Conservation (phyloP, 2,797 vertebrate genomes). For the Brachyalestes nurse region DNA sequence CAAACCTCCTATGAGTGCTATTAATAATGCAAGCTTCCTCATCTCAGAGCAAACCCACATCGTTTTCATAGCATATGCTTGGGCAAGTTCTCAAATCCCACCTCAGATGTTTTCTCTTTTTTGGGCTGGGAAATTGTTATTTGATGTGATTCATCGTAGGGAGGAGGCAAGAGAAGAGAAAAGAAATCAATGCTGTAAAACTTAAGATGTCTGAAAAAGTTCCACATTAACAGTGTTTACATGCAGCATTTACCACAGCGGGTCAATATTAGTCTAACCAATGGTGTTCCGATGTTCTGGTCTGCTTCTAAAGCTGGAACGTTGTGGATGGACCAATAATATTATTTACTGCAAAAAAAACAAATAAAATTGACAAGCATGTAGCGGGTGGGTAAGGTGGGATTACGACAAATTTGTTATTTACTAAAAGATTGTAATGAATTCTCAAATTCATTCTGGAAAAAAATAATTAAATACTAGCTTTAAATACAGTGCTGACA, state of each 20-base stretch:
- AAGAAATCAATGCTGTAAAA: neutral
- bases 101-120: conserved; percentile 2
- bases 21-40: conserved; percentile 35
- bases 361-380: too few species aligned
- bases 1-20: neutral
- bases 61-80: conserved; percentile 28
- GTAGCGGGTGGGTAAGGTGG: too few species aligned
- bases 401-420: too few species aligned
- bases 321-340: too few species aligned
- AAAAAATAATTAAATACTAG: too few species aligned
- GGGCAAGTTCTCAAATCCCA: conserved; percentile 19
- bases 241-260: neutral
- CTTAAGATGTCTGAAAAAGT: neutral
- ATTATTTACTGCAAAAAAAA: too few species aligned
- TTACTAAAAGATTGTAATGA: too few species aligned
- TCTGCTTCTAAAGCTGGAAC: neutral
- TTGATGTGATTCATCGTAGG: neutral
- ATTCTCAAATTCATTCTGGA: too few species aligned
- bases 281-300: neutral
- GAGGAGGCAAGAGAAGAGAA: neutral
- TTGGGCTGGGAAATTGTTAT: neutral
- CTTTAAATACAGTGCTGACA: too few species aligned
- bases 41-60: conserved; percentile 27
- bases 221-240: neutral
- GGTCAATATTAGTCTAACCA: neutral